phyloP scores from a whole-genome alignment of 2,113 vertebrate species.

The Podarcis muralis region DNA sequence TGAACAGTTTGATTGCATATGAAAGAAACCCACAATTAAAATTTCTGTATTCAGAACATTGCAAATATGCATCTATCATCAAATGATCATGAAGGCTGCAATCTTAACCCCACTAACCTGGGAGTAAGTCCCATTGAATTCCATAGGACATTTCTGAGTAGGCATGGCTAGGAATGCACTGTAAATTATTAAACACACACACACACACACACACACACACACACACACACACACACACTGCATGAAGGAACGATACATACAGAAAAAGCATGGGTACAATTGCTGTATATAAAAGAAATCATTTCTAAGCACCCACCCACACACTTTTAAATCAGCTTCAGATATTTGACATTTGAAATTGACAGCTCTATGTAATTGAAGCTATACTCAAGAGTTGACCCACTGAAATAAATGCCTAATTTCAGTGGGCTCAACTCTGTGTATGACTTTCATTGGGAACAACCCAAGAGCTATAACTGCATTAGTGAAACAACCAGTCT shows the following conservation, averaged over 20 bases:
- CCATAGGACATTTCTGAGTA: too few relatives aligned
- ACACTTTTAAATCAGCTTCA: not conserved
- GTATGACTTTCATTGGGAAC: too few relatives aligned
- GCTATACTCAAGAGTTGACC: too few relatives aligned
- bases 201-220: too few relatives aligned
- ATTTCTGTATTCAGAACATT: not conserved
- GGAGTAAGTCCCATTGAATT: too few relatives aligned
- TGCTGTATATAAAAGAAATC: not conserved
- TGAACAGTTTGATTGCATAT: not conserved
- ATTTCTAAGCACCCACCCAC: not conserved
- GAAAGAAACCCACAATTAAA: not conserved
- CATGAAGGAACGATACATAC: not conserved
- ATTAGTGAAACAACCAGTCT: not conserved
- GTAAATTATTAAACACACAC: too few relatives aligned
- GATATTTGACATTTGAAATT: not conserved
- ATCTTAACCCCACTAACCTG: too few relatives aligned
- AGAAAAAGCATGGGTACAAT: not conserved
- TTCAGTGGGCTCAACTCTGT: too few relatives aligned
- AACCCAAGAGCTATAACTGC: not conserved
- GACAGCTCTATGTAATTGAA: too few relatives aligned
- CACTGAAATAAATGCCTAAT: too few relatives aligned
- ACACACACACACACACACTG: too few relatives aligned
- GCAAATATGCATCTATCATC: not conserved
- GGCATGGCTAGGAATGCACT: too few relatives aligned
- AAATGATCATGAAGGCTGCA: not conserved